A percentile compares a stretch with the other conserved stretches of the same genome.
These are phyloP conservation scores for Homarus gammarus DNA, from an alignment of 2,888 invertebrate species.

Conservation along the genomic window DNA sequence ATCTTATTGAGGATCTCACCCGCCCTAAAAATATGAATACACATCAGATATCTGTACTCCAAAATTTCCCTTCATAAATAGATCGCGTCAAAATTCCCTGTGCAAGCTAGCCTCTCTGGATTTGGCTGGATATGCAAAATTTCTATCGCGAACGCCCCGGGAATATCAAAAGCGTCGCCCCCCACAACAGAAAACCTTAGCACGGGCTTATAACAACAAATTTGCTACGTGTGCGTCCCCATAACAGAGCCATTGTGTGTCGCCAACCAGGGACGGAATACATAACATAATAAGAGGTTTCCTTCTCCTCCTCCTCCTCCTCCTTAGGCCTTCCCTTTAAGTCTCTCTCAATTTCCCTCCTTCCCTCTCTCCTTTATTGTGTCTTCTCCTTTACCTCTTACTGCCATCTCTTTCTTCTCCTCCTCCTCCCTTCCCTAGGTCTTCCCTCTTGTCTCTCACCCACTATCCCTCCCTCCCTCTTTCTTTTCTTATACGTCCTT, in stretches of 20 bases:
- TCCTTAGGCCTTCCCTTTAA: background rate
- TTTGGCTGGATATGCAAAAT: constrained; percentile 47
- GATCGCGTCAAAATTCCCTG: constrained; percentile 29
- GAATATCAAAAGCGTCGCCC: constrained; percentile 15
- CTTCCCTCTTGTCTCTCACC: background rate
- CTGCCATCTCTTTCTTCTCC: background rate
- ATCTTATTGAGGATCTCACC: no score
- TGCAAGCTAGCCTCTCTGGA: constrained; percentile 21
- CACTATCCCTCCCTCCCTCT: background rate
- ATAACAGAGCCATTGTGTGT: constrained; percentile 32
- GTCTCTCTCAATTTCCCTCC: background rate
- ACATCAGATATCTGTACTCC: constrained; percentile 19
- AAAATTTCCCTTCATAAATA: constrained; percentile 23
- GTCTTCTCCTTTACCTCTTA: background rate
- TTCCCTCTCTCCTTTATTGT: background rate
- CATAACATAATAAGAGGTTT: constrained; percentile 8
- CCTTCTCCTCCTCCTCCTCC: background rate
- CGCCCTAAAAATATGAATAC: background rate
- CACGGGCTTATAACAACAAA: constrained; percentile 43
- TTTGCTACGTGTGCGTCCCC: constrained; percentile 37
- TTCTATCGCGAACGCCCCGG: constrained; percentile 11
- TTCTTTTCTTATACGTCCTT: background rate
- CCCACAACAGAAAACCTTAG: background rate
- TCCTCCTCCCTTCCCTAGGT: background rate
- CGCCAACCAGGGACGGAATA: constrained; percentile 8